Evolutionary conservation across 1,140 invertebrate species (phyloP), one percentile per base, ranked within the genome.

Genomic region (Habropoda laboriosa): DNA sequence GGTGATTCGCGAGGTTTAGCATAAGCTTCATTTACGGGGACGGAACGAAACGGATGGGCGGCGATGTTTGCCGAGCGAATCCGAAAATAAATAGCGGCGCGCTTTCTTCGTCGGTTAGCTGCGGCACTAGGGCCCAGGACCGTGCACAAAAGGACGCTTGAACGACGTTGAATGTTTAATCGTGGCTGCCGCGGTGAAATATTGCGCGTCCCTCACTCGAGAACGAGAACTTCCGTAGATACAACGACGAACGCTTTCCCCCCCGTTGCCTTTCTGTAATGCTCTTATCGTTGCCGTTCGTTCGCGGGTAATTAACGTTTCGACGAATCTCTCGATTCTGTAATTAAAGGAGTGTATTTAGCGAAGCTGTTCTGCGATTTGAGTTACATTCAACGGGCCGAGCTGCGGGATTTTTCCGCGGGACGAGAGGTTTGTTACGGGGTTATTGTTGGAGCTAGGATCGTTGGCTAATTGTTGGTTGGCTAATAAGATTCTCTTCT

Each of bases 1-100:
- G 27, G 8, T 63, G 49, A 27, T 58, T 24, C 40, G 21, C 27
- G 74, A 68, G 74, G 40, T 76, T 76, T 68, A 76, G 16, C 74
- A 57, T 76, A 76, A 76, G 74, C 74, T 68, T 76, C 74, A 68
- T 76, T 76, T 76, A 76, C 74, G 74, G 38, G 35, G 30, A 18
- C 30, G 21, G 30, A n/a, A 10, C 45, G 57, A n/a, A 53, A 53
- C 60, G 42, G 47, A 74, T 68, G 21, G 47, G 35, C 35, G 55
- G 21, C 30, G 10, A 10, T 76, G 74, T 76, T 76, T 68, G 64
- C 18, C 30, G 24, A 38, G 10, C 40, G 64, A 30, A 76, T 76
- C 74, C 51, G 64, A 38, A 76, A 67, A 68, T 76, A 76, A 68
- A 68, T 64, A 47, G 30, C 74, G 47, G 30, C 42, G n/a, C 45